phyloP scores from a whole-genome alignment of 1,140 invertebrate genomes.

The Drosophila funebris region DNA sequence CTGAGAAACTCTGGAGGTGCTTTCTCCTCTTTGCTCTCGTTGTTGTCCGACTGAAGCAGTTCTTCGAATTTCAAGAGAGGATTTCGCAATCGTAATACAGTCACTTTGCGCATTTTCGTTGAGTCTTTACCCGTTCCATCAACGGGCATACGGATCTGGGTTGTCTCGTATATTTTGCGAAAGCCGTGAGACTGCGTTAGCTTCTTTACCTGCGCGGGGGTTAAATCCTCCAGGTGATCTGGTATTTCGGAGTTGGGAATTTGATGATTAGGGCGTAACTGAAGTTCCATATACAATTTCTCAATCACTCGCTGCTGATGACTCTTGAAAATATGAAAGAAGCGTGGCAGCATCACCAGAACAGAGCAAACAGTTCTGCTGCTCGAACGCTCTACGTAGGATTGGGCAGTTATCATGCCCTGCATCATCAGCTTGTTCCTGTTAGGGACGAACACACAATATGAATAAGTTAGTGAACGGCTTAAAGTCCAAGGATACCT shows the following conservation, averaged over 20 bases:
- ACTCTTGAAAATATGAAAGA: conserved; percentile 57
- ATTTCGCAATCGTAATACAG: conserved; percentile 53
- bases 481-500: not conserved
- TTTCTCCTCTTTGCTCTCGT: conserved; percentile 85
- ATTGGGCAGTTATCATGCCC: conserved; percentile 43
- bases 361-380: conserved; percentile 37
- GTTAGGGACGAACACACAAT: not conserved
- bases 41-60: conserved; percentile 77
- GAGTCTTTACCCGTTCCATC: not conserved
- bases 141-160: conserved; percentile 11
- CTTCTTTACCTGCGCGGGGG: conserved; percentile 39
- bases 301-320: conserved; percentile 49
- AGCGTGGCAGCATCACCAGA: conserved; percentile 56
- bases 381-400: conserved; percentile 56
- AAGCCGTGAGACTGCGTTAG: conserved; percentile 57
- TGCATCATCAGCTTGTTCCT: conserved; percentile 59
- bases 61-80: conserved; percentile 56
- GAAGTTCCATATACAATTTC: conserved; percentile 55
- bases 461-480: not conserved
- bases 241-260: conserved; percentile 39
- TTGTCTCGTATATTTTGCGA: conserved; percentile 63
- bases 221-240: conserved; percentile 27
- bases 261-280: conserved; percentile 20
- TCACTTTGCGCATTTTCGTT: conserved; percentile 39
- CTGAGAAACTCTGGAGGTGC: conserved; percentile 45